Evolutionary conservation across 2,113 vertebrate species (phyloP).

Genomic region (Myiozetetes cayanensis): DNA sequence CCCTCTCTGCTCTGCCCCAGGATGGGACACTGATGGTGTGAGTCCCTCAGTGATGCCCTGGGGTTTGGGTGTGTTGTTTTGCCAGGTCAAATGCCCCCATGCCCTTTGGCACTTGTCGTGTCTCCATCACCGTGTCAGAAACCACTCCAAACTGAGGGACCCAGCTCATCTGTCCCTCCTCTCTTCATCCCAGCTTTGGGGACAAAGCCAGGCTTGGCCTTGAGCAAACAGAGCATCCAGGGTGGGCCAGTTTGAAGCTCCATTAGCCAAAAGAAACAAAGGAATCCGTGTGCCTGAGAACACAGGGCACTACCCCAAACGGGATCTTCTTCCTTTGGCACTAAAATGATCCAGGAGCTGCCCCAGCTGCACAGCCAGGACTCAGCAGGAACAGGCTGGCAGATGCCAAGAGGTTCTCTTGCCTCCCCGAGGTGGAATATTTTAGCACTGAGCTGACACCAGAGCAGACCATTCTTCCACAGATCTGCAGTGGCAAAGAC

Average conservation of each 20-base stretch:
- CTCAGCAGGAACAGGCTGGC: background rate
- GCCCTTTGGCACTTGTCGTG: no score
- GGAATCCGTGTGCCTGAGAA: background rate
- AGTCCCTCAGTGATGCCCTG: background rate
- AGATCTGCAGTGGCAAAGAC: background rate
- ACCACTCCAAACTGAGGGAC: background rate
- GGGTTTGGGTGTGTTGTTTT: background rate
- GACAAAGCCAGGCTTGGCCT: background rate
- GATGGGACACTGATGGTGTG: background rate
- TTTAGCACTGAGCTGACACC: background rate
- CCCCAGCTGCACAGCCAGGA: background rate
- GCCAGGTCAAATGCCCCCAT: background rate
- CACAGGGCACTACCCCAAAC: background rate
- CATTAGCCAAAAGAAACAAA: background rate
- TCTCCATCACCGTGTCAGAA: accelerated
- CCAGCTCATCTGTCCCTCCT: background rate
- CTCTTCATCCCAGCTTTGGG: background rate
- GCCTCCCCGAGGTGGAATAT: background rate
- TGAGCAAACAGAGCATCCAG: no score
- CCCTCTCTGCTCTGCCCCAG: background rate
- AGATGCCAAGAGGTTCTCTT: background rate
- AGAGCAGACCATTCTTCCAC: background rate
- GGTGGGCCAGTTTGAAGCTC: background rate
- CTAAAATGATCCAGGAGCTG: background rate
- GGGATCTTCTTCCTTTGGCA: background rate